Percentiles rank a stretch among this genome's conserved stretches.
Conservation (phyloP, 2,797 vertebrate species). For the Chlorospingus semifuscus region DNA sequence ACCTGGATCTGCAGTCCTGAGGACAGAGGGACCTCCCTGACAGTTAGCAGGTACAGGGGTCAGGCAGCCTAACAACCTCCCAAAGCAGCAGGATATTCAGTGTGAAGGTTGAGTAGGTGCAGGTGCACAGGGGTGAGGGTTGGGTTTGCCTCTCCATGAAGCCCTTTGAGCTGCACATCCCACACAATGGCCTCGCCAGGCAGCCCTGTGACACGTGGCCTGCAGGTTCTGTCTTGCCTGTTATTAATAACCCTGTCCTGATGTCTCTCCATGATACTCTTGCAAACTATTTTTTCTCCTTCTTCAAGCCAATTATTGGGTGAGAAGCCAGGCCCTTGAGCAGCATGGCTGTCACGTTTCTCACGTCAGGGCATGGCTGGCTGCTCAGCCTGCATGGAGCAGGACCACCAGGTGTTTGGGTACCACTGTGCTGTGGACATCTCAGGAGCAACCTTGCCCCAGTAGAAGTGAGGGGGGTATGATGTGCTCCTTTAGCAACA, state of each 20-base stretch:
- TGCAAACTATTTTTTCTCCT: slow-evolving; percentile 10
- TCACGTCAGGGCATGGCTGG: neutral
- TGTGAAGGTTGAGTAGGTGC: neutral
- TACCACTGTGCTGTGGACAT: neutral
- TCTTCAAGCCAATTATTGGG: neutral
- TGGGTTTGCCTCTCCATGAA: neutral
- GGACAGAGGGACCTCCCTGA: rapidly evolving
- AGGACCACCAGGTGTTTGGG: neutral
- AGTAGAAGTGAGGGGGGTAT: neutral
- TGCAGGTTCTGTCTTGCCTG: neutral
- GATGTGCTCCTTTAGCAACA: neutral
- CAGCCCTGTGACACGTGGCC: neutral
- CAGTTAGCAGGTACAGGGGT: neutral
- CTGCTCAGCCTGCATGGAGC: neutral
- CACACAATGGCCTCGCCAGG: neutral
- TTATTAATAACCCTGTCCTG: neutral
- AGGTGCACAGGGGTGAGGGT: neutral
- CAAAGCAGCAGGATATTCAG: neutral
- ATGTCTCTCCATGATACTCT: slow-evolving; percentile 5
- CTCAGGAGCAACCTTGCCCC: neutral
- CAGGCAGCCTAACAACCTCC: neutral
- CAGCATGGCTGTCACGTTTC: slow-evolving; percentile 26
- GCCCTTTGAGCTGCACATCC: neutral
- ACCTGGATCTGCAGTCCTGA: neutral
- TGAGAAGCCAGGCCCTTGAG: slow-evolving; percentile 1